Evolutionary conservation across 2,113 vertebrate genomes (phyloP), one percentile per base, ranked within the genome.

Genomic region (Takifugu flavidus): DNA sequence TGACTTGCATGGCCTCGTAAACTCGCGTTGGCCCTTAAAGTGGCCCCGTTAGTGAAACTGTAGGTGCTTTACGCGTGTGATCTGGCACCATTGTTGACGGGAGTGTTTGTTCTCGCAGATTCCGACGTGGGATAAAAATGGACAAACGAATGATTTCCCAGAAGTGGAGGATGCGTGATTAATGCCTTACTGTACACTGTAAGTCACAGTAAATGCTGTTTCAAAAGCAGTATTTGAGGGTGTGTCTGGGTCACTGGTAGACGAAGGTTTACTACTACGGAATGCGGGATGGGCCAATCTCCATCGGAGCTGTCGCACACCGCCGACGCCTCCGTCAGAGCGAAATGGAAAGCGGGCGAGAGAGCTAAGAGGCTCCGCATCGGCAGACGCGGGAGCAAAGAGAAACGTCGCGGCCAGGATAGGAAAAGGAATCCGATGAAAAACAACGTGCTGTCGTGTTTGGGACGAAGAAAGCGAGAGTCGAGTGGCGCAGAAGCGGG

Each of bases 211-310:
- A 13, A 25, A 29, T 49, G 50, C 28, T 50, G 6, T 6, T 8
- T 64, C 28, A 63, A 42, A 25, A 60, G 65, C 46, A 56, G 7
- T 52, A 49, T 34, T 5, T 26, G 74, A 87, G 75, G 83, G 86
- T 78, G 88, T 86, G 83, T 79, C 75, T 44, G 68, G 54, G 5
- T 31, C 49, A 42, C 20, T 50, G 27, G 56, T 20, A 1, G 44
- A 15, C 43, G 25, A 1, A 53, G 51, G 13, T 6, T 14, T 31
- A 34, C 52, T 72, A 78, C 70, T 90, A 91, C 88, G 88, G 89
- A 53, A 66, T 62, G 78, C 79, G 58, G 65, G 64, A 91, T 90
- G 90, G 91, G 89, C 61, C 91, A 92, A 86, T 83, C 78, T 25
- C 49, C 69, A 51, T 90, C 84, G 39, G 54, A 47, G 74, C 55